Percentiles rank a stretch among this genome's conserved stretches.
phyloP scores from a whole-genome alignment of 2,888 invertebrate species.

The Leptopterna dolabrata region DNA sequence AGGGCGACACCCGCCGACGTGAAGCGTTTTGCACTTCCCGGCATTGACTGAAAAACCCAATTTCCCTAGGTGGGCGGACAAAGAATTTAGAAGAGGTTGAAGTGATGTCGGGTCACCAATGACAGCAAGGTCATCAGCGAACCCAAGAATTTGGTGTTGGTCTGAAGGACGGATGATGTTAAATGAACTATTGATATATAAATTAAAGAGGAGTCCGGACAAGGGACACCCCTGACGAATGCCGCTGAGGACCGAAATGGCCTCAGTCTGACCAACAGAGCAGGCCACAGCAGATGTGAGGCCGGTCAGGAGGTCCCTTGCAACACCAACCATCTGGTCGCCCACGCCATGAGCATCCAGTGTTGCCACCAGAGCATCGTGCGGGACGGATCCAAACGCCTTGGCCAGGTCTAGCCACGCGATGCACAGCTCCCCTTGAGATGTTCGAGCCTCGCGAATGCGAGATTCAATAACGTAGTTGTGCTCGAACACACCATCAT shows the following conservation, averaged over 20 bases:
- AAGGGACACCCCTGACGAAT: constrained; percentile 44
- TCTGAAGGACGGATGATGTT: constrained; percentile 28
- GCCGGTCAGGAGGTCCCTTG: constrained; percentile 12
- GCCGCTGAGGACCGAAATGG: not conserved
- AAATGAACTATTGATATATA: constrained; percentile 9
- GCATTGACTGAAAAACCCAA: not conserved
- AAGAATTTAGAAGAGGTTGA: not conserved
- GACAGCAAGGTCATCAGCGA: not conserved
- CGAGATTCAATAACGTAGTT: not conserved
- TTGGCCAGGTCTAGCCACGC: constrained; percentile 49
- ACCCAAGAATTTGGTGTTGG: too few species aligned
- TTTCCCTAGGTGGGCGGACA: too few species aligned
- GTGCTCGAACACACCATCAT: constrained; percentile 44
- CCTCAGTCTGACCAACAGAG: not conserved
- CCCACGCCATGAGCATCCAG: too few species aligned
- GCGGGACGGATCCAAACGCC: too few species aligned
- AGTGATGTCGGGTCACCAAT: not conserved
- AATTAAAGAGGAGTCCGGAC: constrained; percentile 32
- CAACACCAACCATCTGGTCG: too few species aligned
- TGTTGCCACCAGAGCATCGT: not conserved
- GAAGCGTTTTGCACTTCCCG: constrained; percentile 5
- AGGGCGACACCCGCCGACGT: not conserved
- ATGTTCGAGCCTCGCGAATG: not conserved
- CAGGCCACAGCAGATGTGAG: not conserved
- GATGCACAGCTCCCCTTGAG: not conserved